These are phyloP conservation scores for Geodia barretti DNA, from an alignment of 37 sponge, comb jelly and placozoan genomes.

Conservation along the genomic window DNA sequence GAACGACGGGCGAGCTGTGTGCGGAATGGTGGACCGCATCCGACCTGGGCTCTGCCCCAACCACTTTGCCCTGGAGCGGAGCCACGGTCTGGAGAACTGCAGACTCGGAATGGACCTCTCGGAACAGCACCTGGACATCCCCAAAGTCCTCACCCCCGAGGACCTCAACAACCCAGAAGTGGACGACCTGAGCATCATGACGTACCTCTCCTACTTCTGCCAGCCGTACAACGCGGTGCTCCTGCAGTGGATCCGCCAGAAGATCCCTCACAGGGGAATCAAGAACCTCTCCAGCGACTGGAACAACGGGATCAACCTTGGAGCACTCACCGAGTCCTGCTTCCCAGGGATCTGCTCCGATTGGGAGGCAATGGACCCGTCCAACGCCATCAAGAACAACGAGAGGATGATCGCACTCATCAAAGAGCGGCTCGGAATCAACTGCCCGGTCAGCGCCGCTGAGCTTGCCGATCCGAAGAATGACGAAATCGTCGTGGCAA, in stretches of 20 bases:
- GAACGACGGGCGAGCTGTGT: slow-evolving; percentile 85
- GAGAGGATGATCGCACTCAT: slow-evolving; percentile 37
- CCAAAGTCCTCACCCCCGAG: slow-evolving; percentile 70
- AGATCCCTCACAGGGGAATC: slow-evolving; percentile 73
- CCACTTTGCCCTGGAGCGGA: slow-evolving; percentile 52
- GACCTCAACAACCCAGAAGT: slow-evolving; percentile 83
- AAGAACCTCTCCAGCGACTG: slow-evolving; percentile 86
- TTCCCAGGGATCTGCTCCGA: slow-evolving; percentile 71
- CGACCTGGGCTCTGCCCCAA: slow-evolving; percentile 84
- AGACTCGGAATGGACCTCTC: slow-evolving; percentile 73
- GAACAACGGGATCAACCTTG: slow-evolving; percentile 83
- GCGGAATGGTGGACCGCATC: slow-evolving; percentile 60
- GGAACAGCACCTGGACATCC: slow-evolving; percentile 67
- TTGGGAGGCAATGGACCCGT: slow-evolving; percentile 65
- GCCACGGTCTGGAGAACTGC: slow-evolving; percentile 70
- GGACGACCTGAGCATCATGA: slow-evolving; percentile 88
- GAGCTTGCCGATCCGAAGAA: slow-evolving; percentile 81
- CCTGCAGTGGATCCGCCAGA: slow-evolving; percentile 78
- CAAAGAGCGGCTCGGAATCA: slow-evolving; percentile 37
- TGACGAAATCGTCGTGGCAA: slow-evolving; percentile 77
- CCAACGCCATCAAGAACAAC: slow-evolving; percentile 58
- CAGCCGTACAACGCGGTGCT: slow-evolving; percentile 56
- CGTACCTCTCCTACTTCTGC: slow-evolving; percentile 88
- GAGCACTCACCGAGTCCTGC: slow-evolving; percentile 77
- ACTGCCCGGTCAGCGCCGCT: slow-evolving; percentile 50